Evolutionary conservation across 1,140 invertebrate species (phyloP).

Genomic region (Sitobion miscanthi): DNA sequence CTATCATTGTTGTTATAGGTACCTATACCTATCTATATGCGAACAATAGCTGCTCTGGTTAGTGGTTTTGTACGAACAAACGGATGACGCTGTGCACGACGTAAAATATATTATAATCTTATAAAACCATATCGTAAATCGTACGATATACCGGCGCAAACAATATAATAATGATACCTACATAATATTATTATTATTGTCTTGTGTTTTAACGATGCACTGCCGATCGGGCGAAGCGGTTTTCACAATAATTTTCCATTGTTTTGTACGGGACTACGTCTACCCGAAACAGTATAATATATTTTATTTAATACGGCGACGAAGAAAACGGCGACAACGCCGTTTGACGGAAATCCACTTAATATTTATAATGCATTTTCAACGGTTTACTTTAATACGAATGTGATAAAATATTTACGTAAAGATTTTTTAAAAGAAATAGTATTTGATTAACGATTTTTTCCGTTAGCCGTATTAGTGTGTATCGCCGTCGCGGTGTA

Average conservation of each 20-base stretch:
- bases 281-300: neutral
- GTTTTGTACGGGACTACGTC: neutral
- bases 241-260: neutral
- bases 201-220: neutral
- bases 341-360: neutral
- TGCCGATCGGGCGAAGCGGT: neutral
- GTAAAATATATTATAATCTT: neutral
- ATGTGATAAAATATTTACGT: conserved; percentile 10
- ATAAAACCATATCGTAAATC: neutral
- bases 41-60: neutral
- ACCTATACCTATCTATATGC: too few relatives aligned
- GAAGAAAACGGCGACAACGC: neutral
- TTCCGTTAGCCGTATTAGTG: neutral
- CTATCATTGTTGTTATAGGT: neutral
- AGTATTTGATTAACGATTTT: neutral
- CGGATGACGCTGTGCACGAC: neutral
- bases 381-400: conserved; percentile 11
- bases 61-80: neutral
- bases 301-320: conserved; percentile 26
- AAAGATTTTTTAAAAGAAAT: neutral
- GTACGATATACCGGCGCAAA: neutral
- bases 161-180: neutral
- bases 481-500: neutral
- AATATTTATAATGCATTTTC: conserved; percentile 26
- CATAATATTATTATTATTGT: neutral